A percentile compares a stretch with the other conserved stretches of the same genome.
Evolutionary conservation across 2,797 vertebrate species (phyloP).

Genomic region (Sebastes oblongus): DNA sequence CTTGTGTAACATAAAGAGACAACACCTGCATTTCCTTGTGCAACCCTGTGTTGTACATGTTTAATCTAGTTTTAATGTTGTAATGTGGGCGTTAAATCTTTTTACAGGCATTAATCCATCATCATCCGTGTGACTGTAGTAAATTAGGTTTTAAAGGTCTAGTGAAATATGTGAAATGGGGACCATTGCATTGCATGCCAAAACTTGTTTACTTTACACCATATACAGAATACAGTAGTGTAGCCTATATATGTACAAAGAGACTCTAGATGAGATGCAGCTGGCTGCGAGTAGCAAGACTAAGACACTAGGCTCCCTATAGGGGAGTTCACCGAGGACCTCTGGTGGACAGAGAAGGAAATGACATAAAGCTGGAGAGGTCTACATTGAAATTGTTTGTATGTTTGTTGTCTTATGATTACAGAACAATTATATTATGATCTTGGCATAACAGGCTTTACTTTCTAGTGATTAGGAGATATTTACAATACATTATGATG

Average conservation of each 20-base stretch:
- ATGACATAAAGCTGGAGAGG: background rate
- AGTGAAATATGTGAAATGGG: background rate
- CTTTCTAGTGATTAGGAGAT: background rate
- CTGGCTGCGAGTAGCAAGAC: background rate
- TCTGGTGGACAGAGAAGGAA: constrained; percentile 3
- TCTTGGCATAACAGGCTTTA: background rate
- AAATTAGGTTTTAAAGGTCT: too few relatives aligned
- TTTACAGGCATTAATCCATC: background rate
- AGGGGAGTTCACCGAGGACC: background rate
- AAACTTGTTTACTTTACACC: background rate
- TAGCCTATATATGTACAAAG: background rate
- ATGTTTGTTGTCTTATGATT: background rate
- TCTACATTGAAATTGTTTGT: too few relatives aligned
- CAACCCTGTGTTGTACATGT: background rate
- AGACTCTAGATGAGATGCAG: background rate
- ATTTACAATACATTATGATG: background rate
- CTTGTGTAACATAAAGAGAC: too few relatives aligned
- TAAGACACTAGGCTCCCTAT: background rate
- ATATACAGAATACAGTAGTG: background rate
- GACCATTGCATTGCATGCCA: background rate
- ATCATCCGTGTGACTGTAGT: background rate
- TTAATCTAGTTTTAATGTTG: background rate
- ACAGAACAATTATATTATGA: background rate
- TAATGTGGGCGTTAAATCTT: background rate
- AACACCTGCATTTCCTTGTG: background rate